Conservation (phyloP, 2,797 vertebrate species). For the Eulemur albifrons region DNA sequence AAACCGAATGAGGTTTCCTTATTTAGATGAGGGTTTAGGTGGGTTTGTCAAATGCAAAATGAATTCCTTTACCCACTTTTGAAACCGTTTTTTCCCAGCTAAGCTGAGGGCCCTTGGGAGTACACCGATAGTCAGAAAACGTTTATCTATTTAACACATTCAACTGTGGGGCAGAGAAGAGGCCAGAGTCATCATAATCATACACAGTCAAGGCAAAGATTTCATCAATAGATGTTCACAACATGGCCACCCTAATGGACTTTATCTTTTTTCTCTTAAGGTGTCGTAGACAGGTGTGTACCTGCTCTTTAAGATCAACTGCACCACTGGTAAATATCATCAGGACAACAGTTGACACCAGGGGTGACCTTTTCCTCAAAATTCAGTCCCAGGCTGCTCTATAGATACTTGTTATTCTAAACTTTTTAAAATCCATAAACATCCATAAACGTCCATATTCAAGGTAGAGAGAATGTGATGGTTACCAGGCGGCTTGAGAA, state of each 20-base stretch:
- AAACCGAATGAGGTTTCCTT: neutral
- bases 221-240: neutral
- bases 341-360: neutral
- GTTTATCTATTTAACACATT: neutral
- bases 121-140: neutral
- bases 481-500: neutral
- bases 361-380: neutral
- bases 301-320: neutral
- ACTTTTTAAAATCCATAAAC: neutral
- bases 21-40: neutral
- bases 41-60: neutral
- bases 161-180: neutral
- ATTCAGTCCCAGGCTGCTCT: neutral
- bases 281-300: neutral
- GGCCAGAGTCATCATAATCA: neutral
- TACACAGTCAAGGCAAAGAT: neutral
- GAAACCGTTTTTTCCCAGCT: neutral
- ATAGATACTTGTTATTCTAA: neutral
- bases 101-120: neutral
- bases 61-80: neutral
- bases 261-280: neutral
- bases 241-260: neutral
- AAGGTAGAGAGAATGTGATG: too few relatives aligned
- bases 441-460: neutral
- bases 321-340: neutral